phyloP scores from a whole-genome alignment of 2,113 vertebrate species.

The Strigops habroptila region DNA sequence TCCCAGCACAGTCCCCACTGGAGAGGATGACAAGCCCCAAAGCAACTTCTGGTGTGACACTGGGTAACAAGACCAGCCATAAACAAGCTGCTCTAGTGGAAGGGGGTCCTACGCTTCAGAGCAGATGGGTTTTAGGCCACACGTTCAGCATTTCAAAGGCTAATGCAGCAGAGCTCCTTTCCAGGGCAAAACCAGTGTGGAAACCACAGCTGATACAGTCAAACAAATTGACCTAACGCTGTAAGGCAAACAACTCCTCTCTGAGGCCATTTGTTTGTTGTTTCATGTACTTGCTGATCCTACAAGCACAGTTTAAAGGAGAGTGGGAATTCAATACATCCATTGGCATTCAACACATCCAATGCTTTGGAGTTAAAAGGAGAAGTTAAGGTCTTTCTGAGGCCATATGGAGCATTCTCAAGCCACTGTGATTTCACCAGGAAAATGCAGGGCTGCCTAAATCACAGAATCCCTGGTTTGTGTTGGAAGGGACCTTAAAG shows the following conservation, averaged over 20 bases:
- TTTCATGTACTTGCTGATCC: not conserved
- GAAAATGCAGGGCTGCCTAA: not conserved
- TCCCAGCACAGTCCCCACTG: not conserved
- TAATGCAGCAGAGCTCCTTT: not conserved
- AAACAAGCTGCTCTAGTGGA: no score
- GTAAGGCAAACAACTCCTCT: not conserved
- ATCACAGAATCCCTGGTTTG: no score
- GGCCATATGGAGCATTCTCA: not conserved
- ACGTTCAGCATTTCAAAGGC: not conserved
- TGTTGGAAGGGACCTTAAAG: no score
- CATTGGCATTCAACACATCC: not conserved
- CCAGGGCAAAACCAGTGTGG: rapidly evolving
- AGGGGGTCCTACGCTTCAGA: not conserved
- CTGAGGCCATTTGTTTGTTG: not conserved
- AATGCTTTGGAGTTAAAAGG: not conserved
- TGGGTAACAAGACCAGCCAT: not conserved
- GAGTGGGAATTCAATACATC: not conserved
- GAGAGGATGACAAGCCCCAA: not conserved
- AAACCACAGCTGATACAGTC: not conserved
- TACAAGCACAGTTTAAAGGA: rapidly evolving
- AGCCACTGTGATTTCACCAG: not conserved
- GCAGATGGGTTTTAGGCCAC: not conserved
- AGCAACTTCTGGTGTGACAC: not conserved
- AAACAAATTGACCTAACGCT: not conserved
- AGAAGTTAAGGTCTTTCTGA: not conserved